phyloP scores from a whole-genome alignment of 2,797 vertebrate genomes.

The Varecia variegata region DNA sequence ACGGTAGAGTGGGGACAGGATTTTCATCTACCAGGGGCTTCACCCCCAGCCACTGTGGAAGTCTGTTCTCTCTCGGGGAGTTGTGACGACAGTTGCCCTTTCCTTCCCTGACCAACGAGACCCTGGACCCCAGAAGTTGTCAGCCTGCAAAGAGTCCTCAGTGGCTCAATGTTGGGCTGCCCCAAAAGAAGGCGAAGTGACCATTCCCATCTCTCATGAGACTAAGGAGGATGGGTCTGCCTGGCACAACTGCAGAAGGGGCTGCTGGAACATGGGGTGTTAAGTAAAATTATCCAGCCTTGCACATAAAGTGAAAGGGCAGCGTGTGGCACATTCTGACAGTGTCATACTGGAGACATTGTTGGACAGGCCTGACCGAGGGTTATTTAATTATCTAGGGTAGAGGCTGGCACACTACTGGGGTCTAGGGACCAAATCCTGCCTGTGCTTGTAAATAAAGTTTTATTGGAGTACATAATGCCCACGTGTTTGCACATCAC shows the following conservation, averaged over 20 bases:
- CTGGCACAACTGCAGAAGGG: background rate
- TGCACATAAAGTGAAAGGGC: background rate
- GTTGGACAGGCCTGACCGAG: background rate
- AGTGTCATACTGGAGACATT: background rate
- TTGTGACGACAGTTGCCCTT: background rate
- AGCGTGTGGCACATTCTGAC: rapidly evolving
- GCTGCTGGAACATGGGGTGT: background rate
- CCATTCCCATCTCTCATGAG: background rate
- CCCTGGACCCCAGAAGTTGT: background rate
- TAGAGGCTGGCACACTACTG: background rate
- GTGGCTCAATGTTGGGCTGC: background rate
- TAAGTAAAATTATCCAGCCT: background rate
- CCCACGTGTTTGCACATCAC: background rate
- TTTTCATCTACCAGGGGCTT: background rate
- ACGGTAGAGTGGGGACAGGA: background rate
- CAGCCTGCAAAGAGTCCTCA: background rate
- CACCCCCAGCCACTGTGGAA: background rate
- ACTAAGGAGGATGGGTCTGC: background rate
- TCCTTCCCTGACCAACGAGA: background rate
- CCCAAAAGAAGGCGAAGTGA: background rate
- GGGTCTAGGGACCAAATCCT: background rate
- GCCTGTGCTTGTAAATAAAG: background rate
- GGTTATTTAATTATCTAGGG: background rate
- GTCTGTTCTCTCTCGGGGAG: background rate
- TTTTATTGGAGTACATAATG: background rate